Base-by-base conservation (phyloP, 2,888 invertebrate genomes). In the Aromia moschata region DNA sequence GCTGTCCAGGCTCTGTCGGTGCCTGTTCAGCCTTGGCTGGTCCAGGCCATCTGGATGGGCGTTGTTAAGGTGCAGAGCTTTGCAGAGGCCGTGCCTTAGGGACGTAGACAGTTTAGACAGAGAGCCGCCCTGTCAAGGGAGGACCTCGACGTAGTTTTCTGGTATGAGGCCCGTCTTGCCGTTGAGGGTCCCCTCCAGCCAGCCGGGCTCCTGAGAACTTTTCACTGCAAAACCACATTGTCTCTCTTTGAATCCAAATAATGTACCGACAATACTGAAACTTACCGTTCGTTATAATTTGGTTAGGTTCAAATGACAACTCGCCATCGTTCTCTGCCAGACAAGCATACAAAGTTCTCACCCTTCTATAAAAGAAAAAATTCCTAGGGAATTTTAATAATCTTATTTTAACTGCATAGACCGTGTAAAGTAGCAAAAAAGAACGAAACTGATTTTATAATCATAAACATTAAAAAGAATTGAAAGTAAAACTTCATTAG, bases 301-400 rank as follows among this genome's bases (percentile, higher is more conserved):
- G 94, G 86, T 98, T 98, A 65, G 98, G 96, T 84, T 97, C 96
- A 84, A 98, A 98, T 18, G 96, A 96, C 70, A 98, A 84, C 85
- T 98, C 98, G 65, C 96, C 94, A 77, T 96, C 96, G 82, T 95
- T 94, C 83, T 97, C 98, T 54, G 96, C 98, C 70, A 95, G 86
- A 80, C 98, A 98, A 49, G 96, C 93, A 83, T 97, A 98, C 69
- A 98, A 84, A 51, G 98, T 98, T 76, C 96, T 87, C 63, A 97
- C 98, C 77, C 93, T 87, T 80, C 92, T 90, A 80, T 52, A 82
- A 75, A 68, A 52, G 41, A 58, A n/a, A n/a, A n/a, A n/a, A n/a
- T n/a, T n/a, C n/a, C n/a, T n/a, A n/a, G n/a, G n/a, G n/a, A n/a
- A n/a, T n/a, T n/a, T n/a, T n/a, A n/a, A n/a, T n/a, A n/a, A n/a